Conservation (phyloP, 2,888 invertebrate species). For the Heliconius ethilla region DNA sequence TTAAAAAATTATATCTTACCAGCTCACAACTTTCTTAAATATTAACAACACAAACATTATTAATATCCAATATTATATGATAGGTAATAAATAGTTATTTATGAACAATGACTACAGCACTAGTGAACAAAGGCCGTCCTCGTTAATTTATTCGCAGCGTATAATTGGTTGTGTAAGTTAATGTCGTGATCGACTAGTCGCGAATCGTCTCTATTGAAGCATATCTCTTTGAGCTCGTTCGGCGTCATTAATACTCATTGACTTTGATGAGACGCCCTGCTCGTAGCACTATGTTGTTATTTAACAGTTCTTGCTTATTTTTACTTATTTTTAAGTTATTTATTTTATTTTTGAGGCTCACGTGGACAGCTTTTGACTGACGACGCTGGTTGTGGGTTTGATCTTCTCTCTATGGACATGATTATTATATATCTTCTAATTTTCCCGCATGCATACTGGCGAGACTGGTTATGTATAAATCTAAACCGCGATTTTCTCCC, state of each 20-base stretch:
- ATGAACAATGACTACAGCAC: not conserved
- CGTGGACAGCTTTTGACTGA: too few relatives aligned
- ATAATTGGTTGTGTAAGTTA: conserved; percentile 28
- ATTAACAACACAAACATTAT: not conserved
- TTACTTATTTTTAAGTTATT: not conserved
- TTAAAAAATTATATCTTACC: too few relatives aligned
- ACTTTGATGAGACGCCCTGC: conserved; percentile 15
- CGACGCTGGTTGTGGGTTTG: too few relatives aligned
- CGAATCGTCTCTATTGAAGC: conserved; percentile 33
- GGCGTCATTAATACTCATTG: conserved; percentile 24
- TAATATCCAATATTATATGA: not conserved
- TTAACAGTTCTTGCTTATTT: not conserved
- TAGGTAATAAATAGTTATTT: not conserved
- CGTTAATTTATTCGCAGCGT: conserved; percentile 17
- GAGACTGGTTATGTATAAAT: too few relatives aligned
- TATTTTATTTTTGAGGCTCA: too few relatives aligned
- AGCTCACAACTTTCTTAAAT: too few relatives aligned
- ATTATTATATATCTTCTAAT: too few relatives aligned
- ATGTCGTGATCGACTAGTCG: conserved; percentile 26
- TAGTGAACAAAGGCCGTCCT: not conserved
- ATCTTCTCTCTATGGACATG: too few relatives aligned
- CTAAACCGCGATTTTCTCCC: too few relatives aligned
- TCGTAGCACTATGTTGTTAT: not conserved
- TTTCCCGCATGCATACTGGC: too few relatives aligned
- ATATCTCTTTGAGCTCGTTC: conserved; percentile 39